phyloP scores from a whole-genome alignment of 2,888 invertebrate genomes.

The Dyspetes luteomarginatus region DNA sequence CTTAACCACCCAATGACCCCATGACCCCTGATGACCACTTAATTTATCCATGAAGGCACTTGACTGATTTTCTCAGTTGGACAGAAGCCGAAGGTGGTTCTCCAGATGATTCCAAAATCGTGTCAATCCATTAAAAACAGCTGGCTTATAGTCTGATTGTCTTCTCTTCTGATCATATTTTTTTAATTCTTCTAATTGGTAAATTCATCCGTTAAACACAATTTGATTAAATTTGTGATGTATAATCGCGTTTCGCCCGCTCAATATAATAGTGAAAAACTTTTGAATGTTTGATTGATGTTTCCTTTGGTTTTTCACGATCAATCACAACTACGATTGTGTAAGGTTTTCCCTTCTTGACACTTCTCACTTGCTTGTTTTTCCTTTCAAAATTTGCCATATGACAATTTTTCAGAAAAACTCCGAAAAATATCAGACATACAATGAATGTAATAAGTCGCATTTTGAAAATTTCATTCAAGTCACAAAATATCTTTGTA shows the following conservation, averaged over 20 bases:
- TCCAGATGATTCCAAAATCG: background rate
- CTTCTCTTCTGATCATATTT: background rate
- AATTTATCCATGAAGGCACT: no score
- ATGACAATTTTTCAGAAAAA: background rate
- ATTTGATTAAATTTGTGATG: background rate
- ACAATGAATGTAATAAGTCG: background rate
- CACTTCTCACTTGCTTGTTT: background rate
- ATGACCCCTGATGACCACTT: no score
- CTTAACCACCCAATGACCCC: no score
- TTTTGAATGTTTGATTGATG: background rate
- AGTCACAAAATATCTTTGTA: no score
- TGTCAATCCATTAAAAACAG: background rate
- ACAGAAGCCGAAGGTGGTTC: no score
- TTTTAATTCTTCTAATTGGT: background rate
- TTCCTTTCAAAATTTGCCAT: background rate
- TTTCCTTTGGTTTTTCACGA: background rate
- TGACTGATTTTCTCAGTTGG: no score
- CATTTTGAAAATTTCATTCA: background rate
- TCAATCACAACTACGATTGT: slow-evolving; percentile 22
- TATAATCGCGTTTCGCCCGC: background rate
- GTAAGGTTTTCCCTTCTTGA: slow-evolving; percentile 1
- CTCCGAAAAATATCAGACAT: background rate
- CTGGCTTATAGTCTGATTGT: background rate
- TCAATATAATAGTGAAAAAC: slow-evolving; percentile 28
- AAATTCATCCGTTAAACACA: background rate